phyloP scores from a whole-genome alignment of 1,140 invertebrate species.

The Melipona quadrifasciata region DNA sequence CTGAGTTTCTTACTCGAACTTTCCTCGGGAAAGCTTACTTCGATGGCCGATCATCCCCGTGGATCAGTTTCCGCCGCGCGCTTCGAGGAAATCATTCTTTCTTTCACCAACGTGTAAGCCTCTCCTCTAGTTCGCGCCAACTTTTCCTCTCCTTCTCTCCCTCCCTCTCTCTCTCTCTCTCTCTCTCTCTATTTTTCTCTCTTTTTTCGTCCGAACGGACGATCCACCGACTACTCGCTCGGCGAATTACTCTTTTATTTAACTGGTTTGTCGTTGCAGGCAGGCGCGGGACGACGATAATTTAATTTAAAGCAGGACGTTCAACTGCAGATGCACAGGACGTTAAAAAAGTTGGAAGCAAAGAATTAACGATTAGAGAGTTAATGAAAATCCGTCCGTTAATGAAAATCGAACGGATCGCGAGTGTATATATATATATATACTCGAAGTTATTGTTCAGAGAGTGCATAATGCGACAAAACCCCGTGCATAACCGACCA shows the following conservation, averaged over 20 bases:
- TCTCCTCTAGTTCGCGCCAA: background rate
- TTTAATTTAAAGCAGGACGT: background rate
- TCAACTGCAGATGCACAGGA: background rate
- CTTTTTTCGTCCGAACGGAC: background rate
- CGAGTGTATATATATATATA: background rate
- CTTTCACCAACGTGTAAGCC: background rate
- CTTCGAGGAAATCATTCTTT: conserved; percentile 17
- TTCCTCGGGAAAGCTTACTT: conserved; percentile 11
- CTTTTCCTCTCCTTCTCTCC: background rate
- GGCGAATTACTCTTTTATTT: background rate
- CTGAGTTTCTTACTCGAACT: conserved; percentile 30
- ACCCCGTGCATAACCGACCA: background rate
- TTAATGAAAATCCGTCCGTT: background rate
- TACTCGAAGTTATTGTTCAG: background rate
- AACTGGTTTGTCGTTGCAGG: conserved; percentile 12
- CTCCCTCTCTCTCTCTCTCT: background rate
- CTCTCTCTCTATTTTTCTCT: too few relatives aligned
- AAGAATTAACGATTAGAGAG: background rate
- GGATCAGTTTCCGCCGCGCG: conserved; percentile 28
- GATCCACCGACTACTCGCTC: background rate
- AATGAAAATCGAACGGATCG: background rate
- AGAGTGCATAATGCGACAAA: background rate
- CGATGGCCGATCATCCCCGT: conserved; percentile 25
- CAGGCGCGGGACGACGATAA: background rate
- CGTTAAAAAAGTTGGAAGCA: background rate